phyloP scores from a whole-genome alignment of 2,113 vertebrate genomes.

The Siphamia tubifer region DNA sequence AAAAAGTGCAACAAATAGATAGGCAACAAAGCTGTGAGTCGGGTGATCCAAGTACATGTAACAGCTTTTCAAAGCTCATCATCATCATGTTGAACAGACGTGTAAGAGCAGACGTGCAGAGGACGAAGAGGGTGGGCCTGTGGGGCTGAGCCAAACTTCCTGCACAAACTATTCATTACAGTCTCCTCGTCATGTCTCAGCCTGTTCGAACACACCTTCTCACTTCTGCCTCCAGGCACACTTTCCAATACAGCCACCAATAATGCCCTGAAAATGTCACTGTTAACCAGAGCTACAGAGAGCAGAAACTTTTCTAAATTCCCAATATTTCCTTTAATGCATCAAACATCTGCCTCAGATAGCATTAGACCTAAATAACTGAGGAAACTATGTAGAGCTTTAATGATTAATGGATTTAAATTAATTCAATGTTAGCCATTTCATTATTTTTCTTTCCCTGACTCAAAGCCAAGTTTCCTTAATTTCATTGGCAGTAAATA shows the following conservation, averaged over 20 bases:
- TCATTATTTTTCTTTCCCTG: too few species aligned
- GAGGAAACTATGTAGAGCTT: too few species aligned
- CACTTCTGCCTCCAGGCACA: not conserved
- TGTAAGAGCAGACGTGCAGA: not conserved
- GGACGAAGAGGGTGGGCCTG: not conserved
- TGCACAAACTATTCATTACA: slow-evolving; percentile 18
- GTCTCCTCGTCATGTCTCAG: not conserved
- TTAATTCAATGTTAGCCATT: too few species aligned
- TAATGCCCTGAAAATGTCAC: not conserved
- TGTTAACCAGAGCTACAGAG: not conserved
- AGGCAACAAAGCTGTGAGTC: too few species aligned
- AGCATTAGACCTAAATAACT: too few species aligned
- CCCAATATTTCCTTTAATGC: not conserved
- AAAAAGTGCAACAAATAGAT: too few species aligned
- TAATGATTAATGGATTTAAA: too few species aligned
- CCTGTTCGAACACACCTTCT: slow-evolving; percentile 3
- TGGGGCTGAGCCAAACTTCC: not conserved
- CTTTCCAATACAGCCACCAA: not conserved
- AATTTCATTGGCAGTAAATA: too few species aligned
- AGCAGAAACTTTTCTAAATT: not conserved
- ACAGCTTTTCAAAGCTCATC: not conserved
- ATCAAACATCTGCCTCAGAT: too few species aligned
- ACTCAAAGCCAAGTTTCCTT: too few species aligned
- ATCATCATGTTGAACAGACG: not conserved
- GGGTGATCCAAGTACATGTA: too few species aligned